A percentile compares a stretch with the other conserved stretches of the same genome.
Evolutionary conservation across 2,113 vertebrate species (phyloP).

Genomic region (Camelus dromedarius): DNA sequence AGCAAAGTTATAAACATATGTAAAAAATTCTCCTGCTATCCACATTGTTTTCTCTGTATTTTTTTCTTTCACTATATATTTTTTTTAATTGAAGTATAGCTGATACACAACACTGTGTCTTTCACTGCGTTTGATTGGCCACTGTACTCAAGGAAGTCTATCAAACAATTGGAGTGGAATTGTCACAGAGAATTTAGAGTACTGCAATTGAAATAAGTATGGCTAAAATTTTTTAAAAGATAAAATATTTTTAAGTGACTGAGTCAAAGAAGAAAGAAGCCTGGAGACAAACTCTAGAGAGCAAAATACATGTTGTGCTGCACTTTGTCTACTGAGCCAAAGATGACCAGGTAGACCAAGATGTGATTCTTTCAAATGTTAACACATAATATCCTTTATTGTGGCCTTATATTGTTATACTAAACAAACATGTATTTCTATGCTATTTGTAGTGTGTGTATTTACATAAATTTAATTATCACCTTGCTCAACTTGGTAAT

Average conservation of each 20-base stretch:
- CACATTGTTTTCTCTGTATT: not conserved
- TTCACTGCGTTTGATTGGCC: not conserved
- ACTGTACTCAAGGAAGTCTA: not conserved
- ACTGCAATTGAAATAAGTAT: not conserved
- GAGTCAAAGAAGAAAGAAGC: not conserved
- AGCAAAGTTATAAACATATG: not conserved
- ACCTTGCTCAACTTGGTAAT: not conserved
- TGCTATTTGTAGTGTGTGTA: not conserved
- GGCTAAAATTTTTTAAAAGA: not conserved
- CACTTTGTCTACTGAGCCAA: not conserved
- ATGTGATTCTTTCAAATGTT: not conserved
- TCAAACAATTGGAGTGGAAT: not conserved
- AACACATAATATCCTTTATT: not conserved
- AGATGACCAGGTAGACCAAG: not conserved
- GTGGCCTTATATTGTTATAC: not conserved
- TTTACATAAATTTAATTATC: not conserved
- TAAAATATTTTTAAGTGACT: not conserved
- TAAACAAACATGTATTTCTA: not conserved
- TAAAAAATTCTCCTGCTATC: not conserved
- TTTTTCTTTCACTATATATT: not conserved
- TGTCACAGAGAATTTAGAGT: not conserved
- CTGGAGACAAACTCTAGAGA: not conserved
- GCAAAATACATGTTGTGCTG: not conserved
- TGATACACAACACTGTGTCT: too few relatives aligned
- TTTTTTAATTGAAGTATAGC: too few relatives aligned